A percentile compares a stretch with the other conserved stretches of the same genome.
Evolutionary conservation across 2,888 invertebrate species (phyloP).

Genomic region (Panzeria rudis): DNA sequence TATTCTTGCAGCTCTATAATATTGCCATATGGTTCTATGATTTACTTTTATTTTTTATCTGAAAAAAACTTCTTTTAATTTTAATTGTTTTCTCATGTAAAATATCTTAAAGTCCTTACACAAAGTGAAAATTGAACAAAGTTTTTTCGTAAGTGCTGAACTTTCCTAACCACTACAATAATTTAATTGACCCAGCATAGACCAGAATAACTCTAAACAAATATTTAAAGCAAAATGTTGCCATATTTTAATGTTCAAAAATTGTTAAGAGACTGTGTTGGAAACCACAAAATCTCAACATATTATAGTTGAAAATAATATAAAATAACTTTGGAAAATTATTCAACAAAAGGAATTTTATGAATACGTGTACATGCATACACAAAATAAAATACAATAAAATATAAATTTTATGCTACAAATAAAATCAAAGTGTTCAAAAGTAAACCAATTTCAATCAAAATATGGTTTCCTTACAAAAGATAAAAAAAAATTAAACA

Average conservation of each 20-base stretch:
- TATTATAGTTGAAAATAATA: not conserved
- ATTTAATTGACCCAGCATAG: no score
- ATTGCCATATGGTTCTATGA: no score
- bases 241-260: constrained; percentile 18
- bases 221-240: no score
- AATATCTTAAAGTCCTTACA: no score
- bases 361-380: not conserved
- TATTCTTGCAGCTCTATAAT: no score
- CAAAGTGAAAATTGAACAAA: no score
- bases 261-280: constrained; percentile 1
- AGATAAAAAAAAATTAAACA: not conserved
- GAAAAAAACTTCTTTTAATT: no score
- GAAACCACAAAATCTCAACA: constrained; percentile 19
- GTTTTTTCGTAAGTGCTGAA: no score
- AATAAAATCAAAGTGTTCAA: constrained; percentile 7
- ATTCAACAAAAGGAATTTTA: not conserved
- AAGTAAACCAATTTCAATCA: constrained; percentile 3
- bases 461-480: not conserved
- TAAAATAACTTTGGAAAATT: not conserved
- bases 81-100: no score
- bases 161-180: no score
- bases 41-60: no score
- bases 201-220: no score
- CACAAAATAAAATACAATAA: not conserved
- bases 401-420: not conserved